Conservation (phyloP, 2,797 vertebrate species). For the Rhinichthys osculus region DNA sequence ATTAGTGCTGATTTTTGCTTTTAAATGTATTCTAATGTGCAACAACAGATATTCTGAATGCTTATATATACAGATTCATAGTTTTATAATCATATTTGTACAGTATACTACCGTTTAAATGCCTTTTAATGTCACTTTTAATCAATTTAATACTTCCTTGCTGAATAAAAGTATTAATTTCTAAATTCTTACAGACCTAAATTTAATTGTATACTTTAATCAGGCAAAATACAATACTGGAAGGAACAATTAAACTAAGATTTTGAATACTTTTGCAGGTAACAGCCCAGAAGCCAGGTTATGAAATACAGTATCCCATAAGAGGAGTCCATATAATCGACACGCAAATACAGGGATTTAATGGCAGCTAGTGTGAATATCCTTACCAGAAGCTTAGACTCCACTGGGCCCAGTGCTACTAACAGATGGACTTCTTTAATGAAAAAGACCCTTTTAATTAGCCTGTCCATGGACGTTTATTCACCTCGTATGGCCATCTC, state of each 20-base stretch:
- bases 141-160: not conserved
- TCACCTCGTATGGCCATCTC: conserved; percentile 77
- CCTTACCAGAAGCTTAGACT: conserved; percentile 70
- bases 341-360: conserved; percentile 59
- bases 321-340: conserved; percentile 65
- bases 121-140: not conserved
- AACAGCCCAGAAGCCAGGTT: not conserved
- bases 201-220: not conserved
- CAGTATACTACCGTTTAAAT: conserved; percentile 37
- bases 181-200: not conserved
- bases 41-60: not conserved
- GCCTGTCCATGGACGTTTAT: conserved; percentile 85
- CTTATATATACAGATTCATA: not conserved
- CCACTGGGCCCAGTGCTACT: conserved; percentile 78
- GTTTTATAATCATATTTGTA: conserved; percentile 16
- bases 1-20: not conserved
- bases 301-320: conserved; percentile 50
- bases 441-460: conserved; percentile 90
- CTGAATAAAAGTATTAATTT: not conserved
- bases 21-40: not conserved
- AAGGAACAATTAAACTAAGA: not conserved
- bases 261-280: not conserved
- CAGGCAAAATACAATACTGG: not conserved
- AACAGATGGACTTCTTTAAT: conserved; percentile 89
- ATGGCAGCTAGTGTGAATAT: conserved; percentile 65